Evolutionary conservation across 2,888 invertebrate genomes (phyloP), one percentile per base, ranked within the genome.

Genomic region (Resseliella maxima): DNA sequence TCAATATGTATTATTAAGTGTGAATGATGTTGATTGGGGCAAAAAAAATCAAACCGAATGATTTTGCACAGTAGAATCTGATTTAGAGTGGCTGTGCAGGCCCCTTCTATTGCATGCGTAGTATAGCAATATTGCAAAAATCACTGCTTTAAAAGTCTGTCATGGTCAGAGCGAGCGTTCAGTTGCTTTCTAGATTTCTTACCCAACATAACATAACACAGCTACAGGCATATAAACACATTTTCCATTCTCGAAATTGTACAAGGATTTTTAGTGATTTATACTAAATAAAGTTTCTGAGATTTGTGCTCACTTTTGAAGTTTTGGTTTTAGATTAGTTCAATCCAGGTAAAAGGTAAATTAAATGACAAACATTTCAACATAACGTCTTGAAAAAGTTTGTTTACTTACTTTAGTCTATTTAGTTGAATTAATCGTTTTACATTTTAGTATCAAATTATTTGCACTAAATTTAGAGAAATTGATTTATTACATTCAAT

Each of bases 71-170:
- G 8, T 83, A 38, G 83, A 83, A 38, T 83, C 38, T n/a, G 12
- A n/a, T 83, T 83, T 83, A 8, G 83, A 83, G 83, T 83, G 83
- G 83, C n/a, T n/a, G n/a, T n/a, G n/a, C 24, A 38, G 24, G 12
- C 81, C 72, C 72, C 86, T 81, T 81, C 86, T 86, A 64, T 64
- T 46, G 31, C 31, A 64, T 86, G 86, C 83, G 83, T 83, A 83
- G 24, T 8, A 24, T 21, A 83, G 6, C 21, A 5, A n/a, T 36
- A n/a, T 83, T 38, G 83, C 36, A 86, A 31, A 45, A 64, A 85
- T 21, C 85, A 45, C 31, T 83, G 86, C 86, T 87, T 87, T 87
- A 87, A 87, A 87, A 87, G 87, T 86, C 87, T 86, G 87, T 87
- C 87, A 87, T 85, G 86, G 86, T 59, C 87, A 87, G 86, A 85